Evolutionary conservation across 2,888 invertebrate species (phyloP).

Genomic region (Halictus quadricinctus): DNA sequence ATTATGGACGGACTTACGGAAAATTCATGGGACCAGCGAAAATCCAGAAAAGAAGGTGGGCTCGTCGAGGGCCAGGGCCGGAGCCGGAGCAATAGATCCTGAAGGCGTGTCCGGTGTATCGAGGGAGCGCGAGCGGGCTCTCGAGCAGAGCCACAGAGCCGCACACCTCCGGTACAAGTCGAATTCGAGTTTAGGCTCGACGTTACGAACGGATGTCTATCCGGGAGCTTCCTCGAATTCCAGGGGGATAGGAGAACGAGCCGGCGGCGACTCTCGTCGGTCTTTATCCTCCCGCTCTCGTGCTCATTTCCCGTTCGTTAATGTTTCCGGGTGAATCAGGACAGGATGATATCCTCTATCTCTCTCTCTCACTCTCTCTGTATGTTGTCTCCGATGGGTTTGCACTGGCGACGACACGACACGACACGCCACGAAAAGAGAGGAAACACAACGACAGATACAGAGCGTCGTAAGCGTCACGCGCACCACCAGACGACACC

Average conservation of each 20-base stretch:
- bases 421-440: background rate
- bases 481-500: slow-evolving; percentile 16
- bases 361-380: background rate
- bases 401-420: background rate
- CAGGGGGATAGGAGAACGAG: slow-evolving; percentile 34
- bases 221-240: slow-evolving; percentile 30
- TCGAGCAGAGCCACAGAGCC: background rate
- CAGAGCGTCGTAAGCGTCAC: background rate
- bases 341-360: slow-evolving; percentile 12
- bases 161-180: slow-evolving; percentile 1
- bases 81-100: background rate
- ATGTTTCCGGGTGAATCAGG: slow-evolving; percentile 26
- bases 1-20: slow-evolving; percentile 66
- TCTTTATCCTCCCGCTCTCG: slow-evolving; percentile 30
- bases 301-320: slow-evolving; percentile 40
- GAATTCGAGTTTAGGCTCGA: background rate
- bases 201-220: background rate
- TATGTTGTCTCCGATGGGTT: background rate
- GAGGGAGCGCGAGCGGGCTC: slow-evolving; percentile 47
- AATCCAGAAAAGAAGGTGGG: slow-evolving; percentile 69
- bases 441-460: background rate
- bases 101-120: slow-evolving; percentile 43
- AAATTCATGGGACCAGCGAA: slow-evolving; percentile 75
- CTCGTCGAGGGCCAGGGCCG: slow-evolving; percentile 50
- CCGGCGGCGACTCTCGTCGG: slow-evolving; percentile 28